Conservation (phyloP, 2,113 vertebrate species). For the Rhabdomys dilectus region DNA sequence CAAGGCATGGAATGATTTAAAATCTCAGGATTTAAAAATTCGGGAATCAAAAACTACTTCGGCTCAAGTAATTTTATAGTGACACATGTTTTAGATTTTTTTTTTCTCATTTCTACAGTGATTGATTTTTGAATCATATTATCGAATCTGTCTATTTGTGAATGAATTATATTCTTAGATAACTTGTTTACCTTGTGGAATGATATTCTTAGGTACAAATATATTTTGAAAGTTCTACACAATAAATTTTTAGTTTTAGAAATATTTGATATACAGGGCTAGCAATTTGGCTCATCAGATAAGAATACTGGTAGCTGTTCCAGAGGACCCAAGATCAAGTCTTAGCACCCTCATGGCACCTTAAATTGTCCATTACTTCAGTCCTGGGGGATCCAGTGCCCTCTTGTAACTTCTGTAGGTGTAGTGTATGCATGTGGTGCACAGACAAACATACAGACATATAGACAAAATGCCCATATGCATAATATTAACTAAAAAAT, state of each 20-base stretch:
- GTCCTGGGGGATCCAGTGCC: background rate
- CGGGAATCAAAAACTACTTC: background rate
- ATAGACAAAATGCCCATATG: background rate
- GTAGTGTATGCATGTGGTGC: background rate
- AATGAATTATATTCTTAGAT: constrained; percentile 5
- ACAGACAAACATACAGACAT: background rate
- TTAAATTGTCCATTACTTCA: background rate
- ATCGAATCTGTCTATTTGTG: background rate
- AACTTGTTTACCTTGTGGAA: background rate
- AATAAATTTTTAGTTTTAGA: constrained; percentile 24
- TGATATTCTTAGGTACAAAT: background rate
- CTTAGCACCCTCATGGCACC: background rate
- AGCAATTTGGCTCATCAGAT: background rate
- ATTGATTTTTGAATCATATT: background rate
- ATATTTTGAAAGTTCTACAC: background rate
- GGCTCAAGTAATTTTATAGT: background rate
- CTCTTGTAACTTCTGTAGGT: background rate
- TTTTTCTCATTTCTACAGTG: background rate
- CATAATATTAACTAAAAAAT: background rate
- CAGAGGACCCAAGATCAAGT: background rate
- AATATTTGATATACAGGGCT: background rate
- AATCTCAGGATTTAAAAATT: background rate
- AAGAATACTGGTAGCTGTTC: background rate
- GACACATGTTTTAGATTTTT: background rate
- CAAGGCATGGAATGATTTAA: background rate